Conservation (phyloP, 1,140 invertebrate genomes). For the Sipha flava region DNA sequence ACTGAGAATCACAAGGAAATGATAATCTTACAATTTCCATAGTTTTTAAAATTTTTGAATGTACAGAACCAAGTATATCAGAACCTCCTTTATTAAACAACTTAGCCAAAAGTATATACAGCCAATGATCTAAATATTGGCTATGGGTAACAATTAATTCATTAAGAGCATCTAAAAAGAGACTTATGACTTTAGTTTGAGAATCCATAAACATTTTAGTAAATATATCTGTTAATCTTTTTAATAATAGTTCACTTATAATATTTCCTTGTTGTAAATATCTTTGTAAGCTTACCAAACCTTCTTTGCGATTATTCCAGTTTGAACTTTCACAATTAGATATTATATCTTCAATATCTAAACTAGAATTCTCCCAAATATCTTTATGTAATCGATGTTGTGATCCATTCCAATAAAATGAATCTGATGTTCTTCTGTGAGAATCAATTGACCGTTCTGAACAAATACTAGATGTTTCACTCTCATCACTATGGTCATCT, state of each 20-base stretch:
- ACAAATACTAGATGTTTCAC: constrained; percentile 89
- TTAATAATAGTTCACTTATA: constrained; percentile 61
- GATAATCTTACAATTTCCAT: constrained; percentile 67
- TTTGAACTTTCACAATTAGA: constrained; percentile 74
- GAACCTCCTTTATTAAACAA: constrained; percentile 79
- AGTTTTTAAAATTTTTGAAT: constrained; percentile 78
- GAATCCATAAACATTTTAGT: constrained; percentile 95
- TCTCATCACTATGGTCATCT: constrained; percentile 77
- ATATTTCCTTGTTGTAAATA: constrained; percentile 63
- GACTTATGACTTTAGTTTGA: constrained; percentile 88
- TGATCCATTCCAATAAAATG: constrained; percentile 59
- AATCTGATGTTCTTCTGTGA: constrained; percentile 27
- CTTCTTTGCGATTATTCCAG: constrained; percentile 88
- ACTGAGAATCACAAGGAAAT: constrained; percentile 56
- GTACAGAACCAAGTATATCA: constrained; percentile 81
- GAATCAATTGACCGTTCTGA: constrained; percentile 80
- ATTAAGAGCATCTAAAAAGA: constrained; percentile 85
- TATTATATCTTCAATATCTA: constrained; percentile 81
- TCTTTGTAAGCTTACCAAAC: constrained; percentile 68
- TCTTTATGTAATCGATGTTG: constrained; percentile 64
- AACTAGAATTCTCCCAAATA: constrained; percentile 52
- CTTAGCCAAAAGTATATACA: constrained; percentile 72
- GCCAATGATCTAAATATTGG: constrained; percentile 79
- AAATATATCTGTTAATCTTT: constrained; percentile 79
- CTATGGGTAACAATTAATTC: constrained; percentile 80